Conservation (phyloP, 2,797 vertebrate species). For the Sphenodon punctatus region DNA sequence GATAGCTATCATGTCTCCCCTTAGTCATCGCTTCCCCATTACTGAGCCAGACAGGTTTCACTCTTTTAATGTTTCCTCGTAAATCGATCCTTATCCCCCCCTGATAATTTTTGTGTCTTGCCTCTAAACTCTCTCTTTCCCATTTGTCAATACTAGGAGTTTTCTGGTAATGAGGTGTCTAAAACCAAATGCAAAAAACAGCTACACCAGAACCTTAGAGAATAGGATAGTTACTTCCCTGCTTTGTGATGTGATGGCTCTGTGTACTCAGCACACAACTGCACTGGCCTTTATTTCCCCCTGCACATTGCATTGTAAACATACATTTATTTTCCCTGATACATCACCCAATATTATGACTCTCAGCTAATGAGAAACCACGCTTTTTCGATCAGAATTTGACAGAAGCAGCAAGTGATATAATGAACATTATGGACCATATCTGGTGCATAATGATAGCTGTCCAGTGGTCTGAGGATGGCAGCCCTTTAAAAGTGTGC, state of each 20-base stretch:
- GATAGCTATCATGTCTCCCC: no score
- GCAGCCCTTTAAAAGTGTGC: no score
- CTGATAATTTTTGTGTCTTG: background rate
- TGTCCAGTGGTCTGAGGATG: background rate
- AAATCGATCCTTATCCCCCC: background rate
- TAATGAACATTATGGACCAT: background rate
- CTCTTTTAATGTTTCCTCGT: background rate
- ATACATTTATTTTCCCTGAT: background rate
- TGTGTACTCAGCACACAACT: background rate
- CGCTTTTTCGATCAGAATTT: background rate
- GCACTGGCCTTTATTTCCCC: background rate
- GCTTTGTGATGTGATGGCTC: background rate
- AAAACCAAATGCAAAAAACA: background rate
- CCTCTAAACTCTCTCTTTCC: background rate
- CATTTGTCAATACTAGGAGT: background rate
- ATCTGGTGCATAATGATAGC: background rate
- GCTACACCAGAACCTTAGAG: background rate
- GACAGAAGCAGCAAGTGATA: background rate
- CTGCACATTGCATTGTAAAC: background rate
- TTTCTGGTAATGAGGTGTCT: background rate
- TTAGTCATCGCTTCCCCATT: no score
- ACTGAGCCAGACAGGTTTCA: constrained; percentile 22
- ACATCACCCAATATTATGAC: background rate
- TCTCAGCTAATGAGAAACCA: accelerated
- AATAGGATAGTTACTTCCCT: background rate